Evolutionary conservation across 2,797 vertebrate species (phyloP).

Genomic region (Poeciliopsis turneri): DNA sequence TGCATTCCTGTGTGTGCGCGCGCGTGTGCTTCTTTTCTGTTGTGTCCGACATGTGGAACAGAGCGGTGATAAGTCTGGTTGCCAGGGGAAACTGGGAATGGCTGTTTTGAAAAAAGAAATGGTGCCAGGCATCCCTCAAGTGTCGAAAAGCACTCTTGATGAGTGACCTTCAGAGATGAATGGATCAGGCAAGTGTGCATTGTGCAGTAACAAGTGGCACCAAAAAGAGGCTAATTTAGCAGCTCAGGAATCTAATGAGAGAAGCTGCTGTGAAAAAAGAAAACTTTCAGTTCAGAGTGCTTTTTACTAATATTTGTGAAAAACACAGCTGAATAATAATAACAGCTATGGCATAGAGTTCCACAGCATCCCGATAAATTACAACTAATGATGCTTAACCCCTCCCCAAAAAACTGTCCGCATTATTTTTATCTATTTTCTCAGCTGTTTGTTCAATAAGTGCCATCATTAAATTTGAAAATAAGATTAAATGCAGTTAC

Average conservation of each 20-base stretch:
- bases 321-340: too few relatives aligned
- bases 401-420: too few relatives aligned
- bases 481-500: too few relatives aligned
- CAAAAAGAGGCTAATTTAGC: constrained; percentile 14
- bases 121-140: constrained; percentile 66
- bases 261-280: constrained; percentile 6
- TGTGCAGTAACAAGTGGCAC: constrained; percentile 20
- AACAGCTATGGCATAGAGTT: background rate
- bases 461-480: too few relatives aligned
- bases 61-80: constrained; percentile 64
- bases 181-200: constrained; percentile 11
- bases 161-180: constrained; percentile 56
- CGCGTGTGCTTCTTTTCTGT: background rate
- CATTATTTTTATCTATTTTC: too few relatives aligned
- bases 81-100: constrained; percentile 66
- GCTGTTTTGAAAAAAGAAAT: constrained; percentile 60
- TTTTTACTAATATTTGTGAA: background rate
- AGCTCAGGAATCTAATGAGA: constrained; percentile 6
- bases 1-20: too few relatives aligned
- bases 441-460: too few relatives aligned
- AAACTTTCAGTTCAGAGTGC: background rate
- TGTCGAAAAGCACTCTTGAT: constrained; percentile 57
- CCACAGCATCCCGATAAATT: background rate
- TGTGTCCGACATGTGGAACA: constrained; percentile 21
- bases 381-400: too few relatives aligned